Evolutionary conservation across 2,888 invertebrate genomes (phyloP).

Genomic region (Drosophila paracracens): DNA sequence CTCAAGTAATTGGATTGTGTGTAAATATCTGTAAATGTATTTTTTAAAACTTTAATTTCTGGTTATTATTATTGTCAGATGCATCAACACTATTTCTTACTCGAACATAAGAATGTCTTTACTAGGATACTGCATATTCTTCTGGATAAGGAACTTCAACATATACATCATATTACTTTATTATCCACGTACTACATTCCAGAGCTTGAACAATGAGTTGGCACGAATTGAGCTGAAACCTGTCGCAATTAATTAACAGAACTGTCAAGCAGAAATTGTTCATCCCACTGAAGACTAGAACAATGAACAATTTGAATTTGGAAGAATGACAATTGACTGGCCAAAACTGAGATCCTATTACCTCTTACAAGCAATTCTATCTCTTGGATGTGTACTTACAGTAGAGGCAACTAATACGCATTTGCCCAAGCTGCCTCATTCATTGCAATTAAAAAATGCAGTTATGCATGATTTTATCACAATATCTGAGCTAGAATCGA

Average conservation of each 20-base stretch:
- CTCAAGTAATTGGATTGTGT: background rate
- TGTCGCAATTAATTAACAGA: background rate
- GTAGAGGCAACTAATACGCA: constrained; percentile 11
- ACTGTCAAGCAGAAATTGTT: background rate
- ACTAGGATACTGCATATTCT: background rate
- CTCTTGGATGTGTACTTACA: background rate
- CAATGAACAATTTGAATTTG: constrained; percentile 3
- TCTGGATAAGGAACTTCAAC: background rate
- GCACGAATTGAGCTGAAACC: background rate
- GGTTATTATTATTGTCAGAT: background rate
- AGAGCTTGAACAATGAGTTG: background rate
- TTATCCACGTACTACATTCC: background rate
- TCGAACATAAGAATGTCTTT: background rate
- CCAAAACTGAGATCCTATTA: constrained; percentile 3
- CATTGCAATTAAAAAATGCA: constrained; percentile 58
- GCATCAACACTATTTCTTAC: background rate
- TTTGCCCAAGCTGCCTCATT: constrained; percentile 34
- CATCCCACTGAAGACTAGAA: background rate
- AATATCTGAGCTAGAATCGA: constrained; percentile 23
- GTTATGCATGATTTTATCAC: constrained; percentile 48
- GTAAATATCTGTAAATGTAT: background rate
- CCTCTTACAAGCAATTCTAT: background rate
- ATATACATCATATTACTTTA: background rate
- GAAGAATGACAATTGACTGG: constrained; percentile 4
- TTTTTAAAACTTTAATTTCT: background rate